Base-by-base conservation (phyloP, 1,140 invertebrate species). In the Probaryconus sp. region DNA sequence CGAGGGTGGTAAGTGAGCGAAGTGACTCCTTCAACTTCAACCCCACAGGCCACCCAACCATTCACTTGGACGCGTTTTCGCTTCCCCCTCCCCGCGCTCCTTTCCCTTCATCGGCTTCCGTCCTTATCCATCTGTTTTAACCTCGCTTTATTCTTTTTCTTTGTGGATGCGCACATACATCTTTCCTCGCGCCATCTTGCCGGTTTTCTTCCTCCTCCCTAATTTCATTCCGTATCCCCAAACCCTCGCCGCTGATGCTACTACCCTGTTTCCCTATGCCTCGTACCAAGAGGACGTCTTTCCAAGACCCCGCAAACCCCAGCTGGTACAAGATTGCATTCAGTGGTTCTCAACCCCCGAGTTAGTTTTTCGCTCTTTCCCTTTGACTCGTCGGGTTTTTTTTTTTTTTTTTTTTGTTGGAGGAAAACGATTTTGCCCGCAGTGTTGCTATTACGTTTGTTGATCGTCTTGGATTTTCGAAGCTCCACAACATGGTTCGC, bases 1-100 rank as follows among this genome's bases (percentile, higher is more conserved):
- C 71, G 79, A 85, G 83, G 81, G 83, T 83, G 82, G 83, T 84
- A 86, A 84, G 84, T 85, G 83, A 85, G 83, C 83, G 84, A n/a
- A 85, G 81, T 82, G 81, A 85, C 84, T 84, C 83, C 81, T 85
- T 84, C 80, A 80, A 77, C 81, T 78, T 73, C 81, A 79, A 76
- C 82, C 78, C 77, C 77, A 78, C 74, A 14, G 45, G 37, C 56
- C 55, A 60, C 37, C 63, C 60, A 71, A 61, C 73, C 61, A 69
- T 58, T 28, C 1, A 73, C 53, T 60, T 51, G 43, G 31, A 42
- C 47, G 60, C 55, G 28, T 28, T 64, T 42, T 33, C 53, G 53
- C 48, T 45, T 28, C 37, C 68, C 30, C 45, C 11, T 20, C 35
- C 37, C 14, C 53, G 2, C 45, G 31, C 17, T 21, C 28, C 60